A percentile compares a stretch with the other conserved stretches of the same genome.
phyloP scores from a whole-genome alignment of 2,888 invertebrate genomes.

The Tholera decimalis region DNA sequence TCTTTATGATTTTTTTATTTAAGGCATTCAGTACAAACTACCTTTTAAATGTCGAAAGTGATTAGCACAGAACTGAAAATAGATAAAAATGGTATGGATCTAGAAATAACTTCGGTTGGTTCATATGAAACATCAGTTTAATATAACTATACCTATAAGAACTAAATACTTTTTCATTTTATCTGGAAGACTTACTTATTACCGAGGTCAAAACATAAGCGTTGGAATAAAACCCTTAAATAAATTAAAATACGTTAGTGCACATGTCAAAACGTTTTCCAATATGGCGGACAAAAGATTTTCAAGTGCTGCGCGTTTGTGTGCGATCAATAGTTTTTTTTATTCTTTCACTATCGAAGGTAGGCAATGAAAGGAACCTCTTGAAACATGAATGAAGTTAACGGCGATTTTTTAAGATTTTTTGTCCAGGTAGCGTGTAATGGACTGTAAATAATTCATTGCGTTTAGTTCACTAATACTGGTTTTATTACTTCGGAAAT shows the following conservation, averaged over 20 bases:
- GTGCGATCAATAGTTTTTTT: conserved; percentile 88
- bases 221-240: conserved; percentile 21
- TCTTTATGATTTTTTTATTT: too few species aligned
- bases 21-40: too few species aligned
- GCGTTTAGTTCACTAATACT: conserved; percentile 71
- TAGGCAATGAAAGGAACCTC: conserved; percentile 88
- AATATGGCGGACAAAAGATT: conserved; percentile 88
- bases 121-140: too few species aligned
- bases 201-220: not conserved
- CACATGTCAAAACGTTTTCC: conserved; percentile 86
- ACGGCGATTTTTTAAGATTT: conserved; percentile 83
- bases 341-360: conserved; percentile 86
- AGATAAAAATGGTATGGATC: too few species aligned
- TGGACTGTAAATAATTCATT: conserved; percentile 84
- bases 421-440: conserved; percentile 83
- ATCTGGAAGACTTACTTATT: not conserved
- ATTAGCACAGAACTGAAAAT: too few species aligned
- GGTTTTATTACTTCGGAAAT: conserved; percentile 43
- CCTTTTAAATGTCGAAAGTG: too few species aligned
- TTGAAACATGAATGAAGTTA: conserved; percentile 87
- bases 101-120: too few species aligned
- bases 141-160: too few species aligned
- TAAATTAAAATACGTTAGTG: conserved; percentile 75
- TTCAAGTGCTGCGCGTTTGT: conserved; percentile 88
- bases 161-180: too few species aligned